Base-by-base conservation (phyloP, 1,140 invertebrate species). In the Ips nitidus region DNA sequence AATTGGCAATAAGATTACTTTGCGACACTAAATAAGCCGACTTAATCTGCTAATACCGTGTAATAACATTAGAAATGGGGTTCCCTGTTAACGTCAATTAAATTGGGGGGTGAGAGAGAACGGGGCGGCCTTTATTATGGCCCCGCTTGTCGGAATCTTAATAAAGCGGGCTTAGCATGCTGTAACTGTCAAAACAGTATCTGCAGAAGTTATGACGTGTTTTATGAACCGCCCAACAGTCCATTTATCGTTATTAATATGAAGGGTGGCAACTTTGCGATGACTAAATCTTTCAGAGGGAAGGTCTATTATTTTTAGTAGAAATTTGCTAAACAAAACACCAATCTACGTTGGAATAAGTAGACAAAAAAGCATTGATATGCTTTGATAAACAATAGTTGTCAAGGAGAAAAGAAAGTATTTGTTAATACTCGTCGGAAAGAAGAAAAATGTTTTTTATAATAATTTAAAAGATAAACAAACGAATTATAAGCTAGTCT, bases 1-100 rank as follows among this genome's bases (percentile, higher is more conserved):
- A 75, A 75, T 73, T 73, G 73, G 66, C 68, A 75, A 75, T 75
- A 73, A 75, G 72, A 71, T 72, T 71, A 72, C 61, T 69, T 66
- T 73, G 52, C 68, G 71, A 75, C 73, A 75, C 73, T 75, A 73
- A 75, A 75, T 73, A 73, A 75, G 66, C 71, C 37, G 65, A 66
- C 71, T 61, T 75, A 75, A 75, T 75, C 71, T 69, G 50, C 73
- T 75, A 73, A 74, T 74, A 66, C 73, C 71, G 45, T 72, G 73
- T 74, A 74, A 75, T 75, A 70, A 73, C 73, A 75, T 75, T 74
- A 75, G 58, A 47, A 61, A 69, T 37, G 52, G 66, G 66, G 66
- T 40, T 39, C 65, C 59, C 66, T 61, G 66, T 69, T 69, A 69
- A 69, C 47, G 66, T 61, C 66, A 69, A 61, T 68, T 68, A 68